phyloP scores from a whole-genome alignment of 2,113 vertebrate species.

The Perca flavescens region DNA sequence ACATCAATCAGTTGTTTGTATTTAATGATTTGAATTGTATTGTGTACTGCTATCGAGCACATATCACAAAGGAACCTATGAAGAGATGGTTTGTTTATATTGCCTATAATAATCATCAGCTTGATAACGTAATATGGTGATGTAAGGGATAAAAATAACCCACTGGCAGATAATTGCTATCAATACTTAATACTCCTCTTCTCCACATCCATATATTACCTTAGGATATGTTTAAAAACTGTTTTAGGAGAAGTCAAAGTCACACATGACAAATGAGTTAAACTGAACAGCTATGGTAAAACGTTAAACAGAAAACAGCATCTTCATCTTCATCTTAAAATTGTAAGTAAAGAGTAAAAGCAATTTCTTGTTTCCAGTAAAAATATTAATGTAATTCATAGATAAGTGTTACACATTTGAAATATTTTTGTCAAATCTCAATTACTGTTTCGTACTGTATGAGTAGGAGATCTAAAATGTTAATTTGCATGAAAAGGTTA shows the following conservation, averaged over 20 bases:
- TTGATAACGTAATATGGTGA: not conserved
- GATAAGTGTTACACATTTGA: not conserved
- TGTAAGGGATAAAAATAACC: constrained; percentile 1
- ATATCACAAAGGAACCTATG: not conserved
- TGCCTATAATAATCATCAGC: not conserved
- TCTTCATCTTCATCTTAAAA: not conserved
- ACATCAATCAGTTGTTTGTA: not conserved
- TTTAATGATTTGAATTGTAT: constrained; percentile 11
- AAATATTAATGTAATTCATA: not conserved
- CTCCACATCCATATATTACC: not conserved
- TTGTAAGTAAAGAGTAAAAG: not conserved
- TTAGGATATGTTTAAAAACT: not conserved
- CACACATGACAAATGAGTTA: not conserved
- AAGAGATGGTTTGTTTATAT: not conserved
- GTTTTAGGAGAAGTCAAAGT: not conserved
- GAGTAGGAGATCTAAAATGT: not conserved
- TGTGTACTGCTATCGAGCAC: not conserved
- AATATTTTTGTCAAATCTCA: too few species aligned
- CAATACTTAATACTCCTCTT: constrained; percentile 1
- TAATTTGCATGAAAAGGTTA: not conserved
- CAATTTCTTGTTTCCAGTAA: not conserved
- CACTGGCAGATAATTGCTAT: constrained; percentile 3
- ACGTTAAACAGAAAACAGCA: not conserved
- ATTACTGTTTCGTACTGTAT: not conserved
- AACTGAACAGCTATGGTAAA: not conserved